Evolutionary conservation across 1,140 invertebrate genomes (phyloP).

Genomic region (Neoseiulus cucumeris): DNA sequence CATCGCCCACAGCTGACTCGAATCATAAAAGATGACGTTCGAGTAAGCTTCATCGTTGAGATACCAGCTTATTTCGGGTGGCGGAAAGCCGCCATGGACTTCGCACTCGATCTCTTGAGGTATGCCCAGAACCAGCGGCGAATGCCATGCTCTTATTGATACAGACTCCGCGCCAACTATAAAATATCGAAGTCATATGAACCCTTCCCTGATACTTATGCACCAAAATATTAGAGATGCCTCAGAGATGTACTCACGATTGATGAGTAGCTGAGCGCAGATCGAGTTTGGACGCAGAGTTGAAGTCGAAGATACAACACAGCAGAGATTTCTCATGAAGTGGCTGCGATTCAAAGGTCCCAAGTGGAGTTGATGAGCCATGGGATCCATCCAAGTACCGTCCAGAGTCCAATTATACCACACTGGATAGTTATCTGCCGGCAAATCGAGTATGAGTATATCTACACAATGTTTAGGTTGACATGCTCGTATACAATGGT

Average conservation of each 20-base stretch:
- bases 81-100: conserved; percentile 5
- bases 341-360: background rate
- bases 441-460: no score
- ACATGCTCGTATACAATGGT: no score
- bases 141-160: background rate
- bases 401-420: conserved; percentile 3
- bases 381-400: background rate
- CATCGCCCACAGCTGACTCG: background rate
- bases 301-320: background rate
- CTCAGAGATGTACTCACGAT: background rate
- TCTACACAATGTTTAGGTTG: no score
- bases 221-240: background rate
- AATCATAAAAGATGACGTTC: conserved; percentile 3
- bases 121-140: background rate
- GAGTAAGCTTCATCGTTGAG: background rate
- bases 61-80: background rate
- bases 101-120: conserved; percentile 9
- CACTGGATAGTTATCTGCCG: background rate
- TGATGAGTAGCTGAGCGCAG: background rate
- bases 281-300: background rate
- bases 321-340: background rate
- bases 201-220: background rate
- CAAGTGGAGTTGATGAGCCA: background rate
- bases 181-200: background rate
- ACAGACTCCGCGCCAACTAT: background rate